A percentile compares a stretch with the other conserved stretches of the same genome.
phyloP scores from a whole-genome alignment of 1,140 invertebrate species.

The Orius laevigatus region DNA sequence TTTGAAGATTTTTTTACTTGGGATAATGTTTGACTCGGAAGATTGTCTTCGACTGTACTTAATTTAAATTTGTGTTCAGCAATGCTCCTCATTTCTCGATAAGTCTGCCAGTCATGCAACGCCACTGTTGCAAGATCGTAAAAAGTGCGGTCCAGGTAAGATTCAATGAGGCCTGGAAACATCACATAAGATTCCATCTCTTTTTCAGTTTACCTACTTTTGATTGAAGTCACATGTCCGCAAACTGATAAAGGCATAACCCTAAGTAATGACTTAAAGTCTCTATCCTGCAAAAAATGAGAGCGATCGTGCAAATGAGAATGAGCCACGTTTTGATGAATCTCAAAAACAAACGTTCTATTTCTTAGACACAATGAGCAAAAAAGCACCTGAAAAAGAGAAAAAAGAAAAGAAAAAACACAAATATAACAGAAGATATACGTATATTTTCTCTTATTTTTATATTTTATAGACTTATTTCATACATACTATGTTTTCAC shows the following conservation, averaged over 20 bases:
- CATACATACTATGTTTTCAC: slow-evolving; percentile 2
- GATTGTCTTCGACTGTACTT: slow-evolving; percentile 68
- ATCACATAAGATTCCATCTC: background rate
- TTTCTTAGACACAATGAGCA: slow-evolving; percentile 62
- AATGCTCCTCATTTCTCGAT: slow-evolving; percentile 88
- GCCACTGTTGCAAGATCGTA: slow-evolving; percentile 97
- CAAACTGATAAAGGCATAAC: background rate
- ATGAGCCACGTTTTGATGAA: slow-evolving; percentile 83
- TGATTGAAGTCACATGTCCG: too few relatives aligned
- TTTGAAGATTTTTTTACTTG: slow-evolving; percentile 36
- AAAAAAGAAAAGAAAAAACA: too few relatives aligned
- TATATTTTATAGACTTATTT: too few relatives aligned
- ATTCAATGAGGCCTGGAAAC: slow-evolving; percentile 51
- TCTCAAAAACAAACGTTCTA: slow-evolving; percentile 83
- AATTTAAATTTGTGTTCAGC: slow-evolving; percentile 74
- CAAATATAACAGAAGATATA: too few relatives aligned
- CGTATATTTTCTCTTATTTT: too few relatives aligned
- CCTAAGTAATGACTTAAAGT: slow-evolving; percentile 6
- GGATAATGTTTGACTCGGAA: slow-evolving; percentile 92
- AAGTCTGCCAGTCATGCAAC: slow-evolving; percentile 93
- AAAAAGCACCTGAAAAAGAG: too few relatives aligned
- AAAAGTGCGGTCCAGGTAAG: slow-evolving; percentile 87
- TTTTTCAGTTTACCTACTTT: too few relatives aligned
- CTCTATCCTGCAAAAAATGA: too few relatives aligned
- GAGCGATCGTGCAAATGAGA: slow-evolving; percentile 62